phyloP scores from a whole-genome alignment of 2,797 vertebrate species.

The Bovichtus diacanthus region DNA sequence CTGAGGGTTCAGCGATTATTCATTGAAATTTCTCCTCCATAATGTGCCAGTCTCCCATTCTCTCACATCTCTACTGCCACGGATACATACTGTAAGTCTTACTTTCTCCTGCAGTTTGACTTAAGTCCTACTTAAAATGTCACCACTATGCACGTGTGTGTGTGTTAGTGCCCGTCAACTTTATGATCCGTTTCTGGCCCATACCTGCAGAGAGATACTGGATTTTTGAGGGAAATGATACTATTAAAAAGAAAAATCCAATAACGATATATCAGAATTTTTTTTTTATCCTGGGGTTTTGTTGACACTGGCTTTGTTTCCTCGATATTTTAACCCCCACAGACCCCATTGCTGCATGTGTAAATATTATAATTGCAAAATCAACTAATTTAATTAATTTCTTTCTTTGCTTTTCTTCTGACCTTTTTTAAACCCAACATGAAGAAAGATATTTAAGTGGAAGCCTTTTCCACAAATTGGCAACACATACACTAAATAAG shows the following conservation, averaged over 20 bases:
- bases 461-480: background rate
- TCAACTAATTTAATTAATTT: background rate
- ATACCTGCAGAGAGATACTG: background rate
- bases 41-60: constrained; percentile 42
- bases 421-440: background rate
- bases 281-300: background rate
- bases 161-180: no score
- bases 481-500: no score
- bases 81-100: background rate
- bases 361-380: constrained; percentile 2
- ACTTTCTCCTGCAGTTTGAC: constrained; percentile 15
- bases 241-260: background rate
- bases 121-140: constrained; percentile 10
- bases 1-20: constrained; percentile 50
- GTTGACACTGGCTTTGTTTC: background rate
- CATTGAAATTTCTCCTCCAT: constrained; percentile 41
- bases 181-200: no score
- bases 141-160: background rate
- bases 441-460: background rate
- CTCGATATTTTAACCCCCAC: background rate
- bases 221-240: background rate
- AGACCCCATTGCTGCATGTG: background rate
- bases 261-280: background rate
- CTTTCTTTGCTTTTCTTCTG: background rate
- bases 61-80: constrained; percentile 36